Base-by-base conservation (phyloP, 2,797 vertebrate species). In the Spinibarbus caldwelli region DNA sequence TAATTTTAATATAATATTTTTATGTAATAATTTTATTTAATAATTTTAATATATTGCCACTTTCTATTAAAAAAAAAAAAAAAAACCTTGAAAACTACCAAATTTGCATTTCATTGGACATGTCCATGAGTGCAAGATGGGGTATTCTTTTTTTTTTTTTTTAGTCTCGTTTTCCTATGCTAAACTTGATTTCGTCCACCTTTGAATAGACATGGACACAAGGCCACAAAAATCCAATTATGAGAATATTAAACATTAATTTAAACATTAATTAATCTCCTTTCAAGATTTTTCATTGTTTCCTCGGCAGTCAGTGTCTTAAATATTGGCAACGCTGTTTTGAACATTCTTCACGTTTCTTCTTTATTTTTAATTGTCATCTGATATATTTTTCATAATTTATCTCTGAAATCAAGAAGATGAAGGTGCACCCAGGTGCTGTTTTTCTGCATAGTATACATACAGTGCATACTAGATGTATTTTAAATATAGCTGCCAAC, bases 281-380 rank as follows among this genome's bases (percentile, higher is more conserved):
- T 57, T n/a, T 12, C 26, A 57, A 57, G 49, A 26, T 57, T 15
- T 57, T 26, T 54, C 31, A 43, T 19, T 70, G 21, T 59, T 87
- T 70, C 59, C 52, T 64, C 11, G 1, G 38, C 41, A 73, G 43
- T 79, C 78, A 67, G 34, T 68, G 29, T 83, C 29, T 57, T 6
- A n/a, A 38, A 38, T 38, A n/a, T 70, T 31, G 66, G 21, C 66
- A 23, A 47, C 19, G 36, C 7, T 9, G 23, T 49, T 75, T 52
- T 36, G 38, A 73, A 49, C 57, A 52, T 73, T 77, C 36, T 71
- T 36, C 62, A 76, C 9, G 1, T 83, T 81, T 77, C n/a, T 21
- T 29, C 21, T 79, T 85, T 82, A 64, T 41, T 80, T 67, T 72
- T 57, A 72, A 57, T 77, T 57, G 19, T 80, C 79, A 70, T 72